Evolutionary conservation across 2,888 invertebrate genomes (phyloP).

Genomic region (Troglohyphantes excavatus): DNA sequence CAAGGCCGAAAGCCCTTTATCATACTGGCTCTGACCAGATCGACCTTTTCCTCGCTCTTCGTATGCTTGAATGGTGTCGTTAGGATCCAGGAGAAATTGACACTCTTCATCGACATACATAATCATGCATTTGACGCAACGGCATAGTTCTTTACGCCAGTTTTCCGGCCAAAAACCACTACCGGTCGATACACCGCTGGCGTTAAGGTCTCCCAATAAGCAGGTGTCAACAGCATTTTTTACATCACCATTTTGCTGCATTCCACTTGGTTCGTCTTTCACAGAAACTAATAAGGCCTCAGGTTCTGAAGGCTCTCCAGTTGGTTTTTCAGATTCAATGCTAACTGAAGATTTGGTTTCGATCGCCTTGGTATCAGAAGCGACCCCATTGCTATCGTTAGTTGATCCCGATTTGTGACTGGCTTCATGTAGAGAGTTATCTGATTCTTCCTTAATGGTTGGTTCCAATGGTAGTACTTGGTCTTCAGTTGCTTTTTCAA

Average conservation of each 20-base stretch:
- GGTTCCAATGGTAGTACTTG: background rate
- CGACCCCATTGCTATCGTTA: background rate
- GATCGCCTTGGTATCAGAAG: background rate
- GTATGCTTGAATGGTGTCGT: constrained; percentile 91
- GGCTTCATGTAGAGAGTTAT: no score
- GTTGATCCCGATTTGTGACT: no score
- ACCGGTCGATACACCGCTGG: constrained; percentile 54
- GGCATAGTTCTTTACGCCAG: constrained; percentile 88
- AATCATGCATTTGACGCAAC: constrained; percentile 83
- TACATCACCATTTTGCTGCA: background rate
- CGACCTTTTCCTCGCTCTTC: constrained; percentile 87
- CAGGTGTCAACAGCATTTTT: background rate
- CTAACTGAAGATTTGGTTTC: background rate
- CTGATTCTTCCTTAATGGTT: background rate
- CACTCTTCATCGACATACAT: constrained; percentile 89
- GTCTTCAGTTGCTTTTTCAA: background rate
- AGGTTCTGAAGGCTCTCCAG: background rate
- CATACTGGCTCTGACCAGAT: constrained; percentile 86
- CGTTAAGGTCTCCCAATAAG: background rate
- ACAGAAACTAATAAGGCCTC: background rate
- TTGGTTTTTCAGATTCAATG: background rate
- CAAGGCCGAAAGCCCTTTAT: constrained; percentile 90
- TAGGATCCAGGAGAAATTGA: constrained; percentile 88
- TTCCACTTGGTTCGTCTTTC: background rate
- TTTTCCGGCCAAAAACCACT: constrained; percentile 82